A percentile compares a stretch with the other conserved stretches of the same genome.
Evolutionary conservation across 2,113 vertebrate genomes (phyloP).

Genomic region (Eudorcas thomsonii): DNA sequence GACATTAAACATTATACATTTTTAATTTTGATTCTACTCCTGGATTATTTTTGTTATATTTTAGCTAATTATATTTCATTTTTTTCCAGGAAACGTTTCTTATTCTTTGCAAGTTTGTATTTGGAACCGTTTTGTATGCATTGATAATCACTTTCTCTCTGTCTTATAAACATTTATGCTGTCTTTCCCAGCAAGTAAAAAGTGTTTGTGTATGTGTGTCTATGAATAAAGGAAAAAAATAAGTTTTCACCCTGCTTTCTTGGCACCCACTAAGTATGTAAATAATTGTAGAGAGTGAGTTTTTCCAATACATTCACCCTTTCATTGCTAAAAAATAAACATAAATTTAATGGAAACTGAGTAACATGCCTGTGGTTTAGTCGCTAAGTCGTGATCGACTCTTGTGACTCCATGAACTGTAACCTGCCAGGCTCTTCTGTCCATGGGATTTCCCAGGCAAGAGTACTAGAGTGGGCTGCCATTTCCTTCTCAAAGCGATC

Average conservation of each 20-base stretch:
- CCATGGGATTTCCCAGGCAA: background rate
- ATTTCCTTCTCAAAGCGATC: background rate
- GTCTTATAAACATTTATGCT: background rate
- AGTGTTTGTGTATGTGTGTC: background rate
- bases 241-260: background rate
- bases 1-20: background rate
- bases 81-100: background rate
- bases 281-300: background rate
- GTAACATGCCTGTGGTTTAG: background rate
- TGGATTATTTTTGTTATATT: background rate
- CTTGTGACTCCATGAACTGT: background rate
- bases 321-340: background rate
- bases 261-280: background rate
- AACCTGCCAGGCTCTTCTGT: background rate
- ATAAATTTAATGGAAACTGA: background rate
- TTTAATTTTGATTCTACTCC: constrained; percentile 7
- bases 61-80: background rate
- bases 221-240: background rate
- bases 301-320: background rate
- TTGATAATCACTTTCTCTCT: background rate
- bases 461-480: background rate
- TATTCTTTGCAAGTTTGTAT: background rate
- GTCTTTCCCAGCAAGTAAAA: background rate
- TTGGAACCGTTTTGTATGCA: background rate
- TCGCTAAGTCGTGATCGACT: background rate